Base-by-base conservation (phyloP, 2,888 invertebrate genomes). In the Sinohyriopsis cumingii region DNA sequence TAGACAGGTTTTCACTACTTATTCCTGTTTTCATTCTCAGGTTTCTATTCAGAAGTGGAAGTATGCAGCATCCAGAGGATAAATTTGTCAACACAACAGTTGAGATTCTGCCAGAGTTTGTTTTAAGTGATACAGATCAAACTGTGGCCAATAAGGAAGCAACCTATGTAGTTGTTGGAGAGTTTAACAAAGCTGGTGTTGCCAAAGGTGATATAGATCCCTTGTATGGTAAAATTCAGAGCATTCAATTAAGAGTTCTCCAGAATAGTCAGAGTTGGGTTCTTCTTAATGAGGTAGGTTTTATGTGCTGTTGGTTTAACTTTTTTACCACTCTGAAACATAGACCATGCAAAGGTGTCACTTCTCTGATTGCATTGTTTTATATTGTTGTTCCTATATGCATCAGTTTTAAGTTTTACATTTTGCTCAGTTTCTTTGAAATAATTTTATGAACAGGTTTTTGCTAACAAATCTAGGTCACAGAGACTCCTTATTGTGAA, bases 261-360 rank as follows among this genome's bases (percentile, higher is more conserved):
- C 93, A 93, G 73, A 94, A 95, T 84, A 95, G 95, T 89, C 94
- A 94, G 78, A 95, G 95, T 89, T 97, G 97, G 97, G 95, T 95
- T 12, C 94, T 97, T 81, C 92, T 98, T 61, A 97, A 96, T 87
- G 97, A 98, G 93, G 96, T 96, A 89, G 92, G 91, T 84, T 57
- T 5, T 6, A 24, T 69, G 59, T 45, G n/a, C 12, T 45, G 24
- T 65, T 20, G 20, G 63, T 28, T 45, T 45, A 12, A 45, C 15
- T 12, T 45, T 33, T 45, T 45, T 15, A 45, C 12, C 45, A 45
- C 45, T 45, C 45, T 45, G 3, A 45, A 45, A 45, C 45, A 45
- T 45, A 12, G 45, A 12, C 45, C 45, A 45, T 9, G 33, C 9
- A 9, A 9, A 33, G 9, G 33, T 33, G 9, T 33, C 33, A 33